Evolutionary conservation across 2,888 invertebrate genomes (phyloP), one percentile per base, ranked within the genome.

Genomic region (Heliconius sara): DNA sequence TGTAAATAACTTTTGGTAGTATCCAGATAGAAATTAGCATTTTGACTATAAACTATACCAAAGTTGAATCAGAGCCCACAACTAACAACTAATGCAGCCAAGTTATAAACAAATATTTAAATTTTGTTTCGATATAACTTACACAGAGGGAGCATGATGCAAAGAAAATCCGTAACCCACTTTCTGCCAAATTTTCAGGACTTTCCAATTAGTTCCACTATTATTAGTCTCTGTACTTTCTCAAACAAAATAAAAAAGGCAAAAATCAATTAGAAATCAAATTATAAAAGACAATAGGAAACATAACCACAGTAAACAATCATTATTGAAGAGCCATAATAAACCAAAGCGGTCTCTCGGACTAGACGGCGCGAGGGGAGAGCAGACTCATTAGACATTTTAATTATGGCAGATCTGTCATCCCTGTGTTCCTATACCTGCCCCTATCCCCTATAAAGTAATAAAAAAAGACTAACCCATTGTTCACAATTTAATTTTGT

Each of bases 381-480:
- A 67, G 65, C 80, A 82, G 79, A 78, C 78, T 82, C 82, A 81
- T 82, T 82, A 82, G 79, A 79, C 82, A 82, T 82, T 82, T 79
- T 77, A 80, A 70, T 81, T 79, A 83, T 82, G 79, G 79, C 79
- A 77, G 81, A 82, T 82, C 81, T 81, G 82, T 82, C 79, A 82
- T 72, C 77, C 67, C 76, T 30, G 68, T 75, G 77, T 75, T 3
- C 22, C 57, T 22, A 22, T 74, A 78, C 81, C 80, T 73, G 68
- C 76, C 73, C 79, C 70, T 2, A n/a, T n/a, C 39, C 68, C 68
- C 12, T 77, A 27, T 39, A 66, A 74, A 47, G 30, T 74, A 60
- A 73, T 75, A 79, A 79, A 79, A 73, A 75, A 68, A n/a, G 70
- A 25, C 39, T 27, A 52, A 70, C 19, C 16, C 39, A 65, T 77